Evolutionary conservation across 2,888 invertebrate species (phyloP), one percentile per base, ranked within the genome.

Genomic region (Flabesymbios commensalis): DNA sequence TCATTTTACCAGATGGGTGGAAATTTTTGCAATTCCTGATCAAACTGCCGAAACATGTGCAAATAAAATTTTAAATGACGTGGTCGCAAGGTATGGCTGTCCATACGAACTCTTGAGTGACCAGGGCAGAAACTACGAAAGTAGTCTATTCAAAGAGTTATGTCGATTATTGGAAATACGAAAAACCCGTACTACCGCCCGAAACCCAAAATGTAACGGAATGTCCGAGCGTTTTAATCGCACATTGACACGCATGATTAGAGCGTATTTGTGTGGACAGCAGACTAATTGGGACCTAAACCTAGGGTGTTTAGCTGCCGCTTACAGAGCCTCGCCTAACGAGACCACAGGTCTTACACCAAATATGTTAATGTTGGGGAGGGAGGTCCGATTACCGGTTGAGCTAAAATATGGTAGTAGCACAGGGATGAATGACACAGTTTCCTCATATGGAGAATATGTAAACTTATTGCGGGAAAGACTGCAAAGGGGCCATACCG

Each of bases 81-180:
- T 68, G 10, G 55, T 69, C 31, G 24, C 53, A 14, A 17, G 68
- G n/a, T 68, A 39, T 55, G 63, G 67, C 0, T 58, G 57, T 39
- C 65, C 62, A 1, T 36, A 53, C 5, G 45, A 56, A 5, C 39
- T 68, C 22, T 67, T 64, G 29, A 47, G 56, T 41, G 69, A 69
- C 29, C 67, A 64, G 33, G 69, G 69, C 1, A 10, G 57, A 14
- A 62, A 62, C 19, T 68, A 62, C 57, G 62, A 69, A 43, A 66
- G 64, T 51, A 26, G 51, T 42, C 10, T 66, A 19, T 68, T 70
- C 28, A 7, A 36, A 72, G 73, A 53, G 65, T 64, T 43, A 69
- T 70, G 67, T 53, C 7, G 43, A 24, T 5, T 70, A 26, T 41
- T 64, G 3, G 66, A 66, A 31, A 64, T 70, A 22, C 52, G 48